Evolutionary conservation across 1,140 invertebrate species (phyloP), one percentile per base, ranked within the genome.

Genomic region (Drosophila bocki): DNA sequence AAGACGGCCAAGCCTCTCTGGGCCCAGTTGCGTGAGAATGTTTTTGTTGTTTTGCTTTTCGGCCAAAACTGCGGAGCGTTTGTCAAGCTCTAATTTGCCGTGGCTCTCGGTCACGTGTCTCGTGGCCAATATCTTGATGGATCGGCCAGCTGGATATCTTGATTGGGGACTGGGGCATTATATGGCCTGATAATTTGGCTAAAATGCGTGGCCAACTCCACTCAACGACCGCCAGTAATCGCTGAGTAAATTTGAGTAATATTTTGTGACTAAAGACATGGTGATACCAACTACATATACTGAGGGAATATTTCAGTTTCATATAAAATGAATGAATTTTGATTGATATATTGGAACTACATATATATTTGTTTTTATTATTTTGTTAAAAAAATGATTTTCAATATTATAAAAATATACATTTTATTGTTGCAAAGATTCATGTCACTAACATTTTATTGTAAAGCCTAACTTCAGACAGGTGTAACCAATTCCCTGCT

Each of bases 151-250:
- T 33, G 67, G 54, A 59, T 59, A 71, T 59, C 67, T 65, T 56
- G 65, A 71, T 71, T 56, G 68, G 69, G 37, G 45, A 48, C 37
- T 42, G 26, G 32, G 45, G 67, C 70, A 60, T 72, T 72, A 72
- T 74, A 74, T 74, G 68, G 67, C 53, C 68, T 74, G 82, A 85
- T 85, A 85, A 85, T 85, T 85, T 81, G 82, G 72, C 78, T 80
- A 78, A 83, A 85, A 81, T 85, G 82, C 82, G 78, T 84, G 74
- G 62, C 82, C 82, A 84, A 56, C 48, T 68, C 39, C 48, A 54
- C 48, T 70, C 63, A 68, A 56, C 67, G 45, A 33, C 37, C 44
- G 19, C 32, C n/a, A 22, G 67, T 72, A 60, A 71, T 60, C 29
- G 22, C 37, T 13, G 37, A 41, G 26, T 37, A 42, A 39, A 75